Evolutionary conservation across 2,797 vertebrate species (phyloP), one percentile per base, ranked within the genome.

Genomic region (Xyrichtys novacula): DNA sequence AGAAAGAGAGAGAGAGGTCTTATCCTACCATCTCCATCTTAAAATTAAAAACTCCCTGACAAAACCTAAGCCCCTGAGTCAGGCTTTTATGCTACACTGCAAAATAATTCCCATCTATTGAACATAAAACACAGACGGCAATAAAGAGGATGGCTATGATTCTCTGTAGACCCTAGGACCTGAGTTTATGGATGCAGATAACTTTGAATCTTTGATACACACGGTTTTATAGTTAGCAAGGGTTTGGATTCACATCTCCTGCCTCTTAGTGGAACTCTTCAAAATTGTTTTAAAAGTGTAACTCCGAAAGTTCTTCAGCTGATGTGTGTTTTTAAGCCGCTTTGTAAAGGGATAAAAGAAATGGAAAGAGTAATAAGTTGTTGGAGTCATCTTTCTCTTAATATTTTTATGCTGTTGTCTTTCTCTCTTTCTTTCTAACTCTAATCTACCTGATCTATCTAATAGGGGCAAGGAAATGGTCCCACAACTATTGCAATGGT

Each of bases 11-110:
- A 57, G 39, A 52, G 67, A 58, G 66, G 69, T 52, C 64, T 61
- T 36, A 32, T 85, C 70, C 65, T 73, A 78, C 56, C 55, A 65
- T 73, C 65, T 66, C 47, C 22, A 47, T 73, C 55, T 62, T 71
- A 26, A 61, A 72, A 86, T 74, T 73, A 68, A 85, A 84, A 67
- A 74, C 0, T 52, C 56, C 34, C n/a, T n/a, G 10, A 38, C 56
- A 71, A 71, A 70, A 34, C 25, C 17, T n/a, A 40, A 22, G 42
- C 23, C 16, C 7, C 31, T 42, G 58, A 64, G 63, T 55, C 36
- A 42, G 0, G 4, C 20, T 38, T 48, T 54, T 32, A 55, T 31
- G 49, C 8, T 8, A 46, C n/a, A 39, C 6, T 2, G 38, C 28
- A 49, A 65, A 60, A 69, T 64, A 1, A 58, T 59, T 60, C 28